Evolutionary conservation across 2,888 invertebrate genomes (phyloP), one percentile per base, ranked within the genome.

Genomic region (Tenodera sinensis): DNA sequence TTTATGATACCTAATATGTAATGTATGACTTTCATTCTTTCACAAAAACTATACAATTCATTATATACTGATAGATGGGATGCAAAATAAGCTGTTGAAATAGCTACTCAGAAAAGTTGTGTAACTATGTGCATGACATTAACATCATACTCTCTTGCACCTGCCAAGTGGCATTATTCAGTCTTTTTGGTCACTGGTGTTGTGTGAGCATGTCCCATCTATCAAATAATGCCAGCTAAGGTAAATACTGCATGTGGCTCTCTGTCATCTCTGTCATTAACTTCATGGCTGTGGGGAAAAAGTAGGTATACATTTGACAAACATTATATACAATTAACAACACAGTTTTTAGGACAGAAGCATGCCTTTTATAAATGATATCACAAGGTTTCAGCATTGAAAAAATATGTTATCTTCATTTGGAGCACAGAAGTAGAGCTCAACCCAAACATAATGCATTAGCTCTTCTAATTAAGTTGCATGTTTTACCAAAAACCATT

Each of bases 171-270:
- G 87, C 83, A 83, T n/a, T n/a, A n/a, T 34, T 87, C 87, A 87
- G 87, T 87, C 87, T 87, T 83, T 83, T 82, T n/a, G 28, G 87
- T 82, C 83, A 71, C 85, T 83, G 87, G 54, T 87, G 87, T 87
- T 86, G 28, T 81, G 47, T 86, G 85, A 85, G 54, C 28, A 42
- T 85, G 28, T 27, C 28, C 47, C 85, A 85, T 88, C 88, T 88
- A 88, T 88, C 88, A 88, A 84, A 88, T 88, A 85, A 85, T 81
- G 84, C 85, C 81, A 88, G 84, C 81, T 84, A n/a, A 85, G 28
- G n/a, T 34, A 82, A 86, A 82, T 85, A 88, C 82, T 88, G 85
- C 88, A 85, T 34, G 82, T 84, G 85, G 88, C 88, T 88, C 82
- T 81, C 81, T 88, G 28, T 84, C 81, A 71, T 82, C 87, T 82